Conservation (phyloP, 2,888 invertebrate species). For the Plemyria rubiginata region DNA sequence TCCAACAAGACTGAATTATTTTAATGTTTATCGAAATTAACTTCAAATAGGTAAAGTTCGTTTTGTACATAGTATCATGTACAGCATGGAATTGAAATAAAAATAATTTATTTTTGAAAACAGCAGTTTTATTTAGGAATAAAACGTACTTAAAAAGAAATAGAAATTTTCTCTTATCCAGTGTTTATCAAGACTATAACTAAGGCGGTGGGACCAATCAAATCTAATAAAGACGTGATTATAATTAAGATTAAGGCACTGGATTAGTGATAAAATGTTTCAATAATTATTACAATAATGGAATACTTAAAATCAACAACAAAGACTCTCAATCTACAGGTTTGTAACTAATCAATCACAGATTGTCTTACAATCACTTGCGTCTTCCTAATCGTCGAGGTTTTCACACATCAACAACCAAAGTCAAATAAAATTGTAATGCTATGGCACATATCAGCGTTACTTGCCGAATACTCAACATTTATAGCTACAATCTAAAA, state of each 20-base stretch:
- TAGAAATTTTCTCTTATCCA: constrained; percentile 8
- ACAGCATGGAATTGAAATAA: constrained; percentile 70
- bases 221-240: constrained; percentile 12
- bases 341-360: constrained; percentile 31
- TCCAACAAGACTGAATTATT: constrained; percentile 79
- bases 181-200: constrained; percentile 5
- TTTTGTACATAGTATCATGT: constrained; percentile 67
- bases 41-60: constrained; percentile 50
- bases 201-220: constrained; percentile 16
- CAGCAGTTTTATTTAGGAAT: constrained; percentile 60
- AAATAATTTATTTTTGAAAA: constrained; percentile 78
- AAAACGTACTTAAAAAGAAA: constrained; percentile 29
- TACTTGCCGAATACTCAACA: constrained; percentile 24
- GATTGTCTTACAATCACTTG: constrained; percentile 31
- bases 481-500: constrained; percentile 29
- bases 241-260: constrained; percentile 15
- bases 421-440: constrained; percentile 33
- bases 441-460: constrained; percentile 30
- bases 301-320: constrained; percentile 31
- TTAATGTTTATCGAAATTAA: constrained; percentile 66
- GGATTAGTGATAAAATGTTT: constrained; percentile 12
- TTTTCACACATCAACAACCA: constrained; percentile 37
- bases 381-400: constrained; percentile 15
- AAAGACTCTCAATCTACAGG: constrained; percentile 18
- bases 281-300: constrained; percentile 16